Conservation (phyloP, 35 echinoderm and acorn worm species). For the Ophiothrix spiculata region DNA sequence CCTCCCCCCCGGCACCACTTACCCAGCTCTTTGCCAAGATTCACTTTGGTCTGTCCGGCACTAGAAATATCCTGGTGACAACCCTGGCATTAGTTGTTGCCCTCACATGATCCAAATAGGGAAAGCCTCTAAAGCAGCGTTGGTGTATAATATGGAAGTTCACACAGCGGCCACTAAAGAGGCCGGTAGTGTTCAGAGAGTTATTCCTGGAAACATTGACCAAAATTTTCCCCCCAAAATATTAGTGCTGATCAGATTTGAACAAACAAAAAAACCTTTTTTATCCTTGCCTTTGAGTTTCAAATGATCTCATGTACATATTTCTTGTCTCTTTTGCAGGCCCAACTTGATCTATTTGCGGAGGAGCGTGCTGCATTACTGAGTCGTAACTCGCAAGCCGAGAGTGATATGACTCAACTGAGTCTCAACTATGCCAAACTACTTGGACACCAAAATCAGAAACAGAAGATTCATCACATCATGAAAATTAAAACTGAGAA, state of each 20-base stretch:
- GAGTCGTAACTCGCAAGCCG: constrained; percentile 47
- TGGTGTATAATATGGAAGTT: no score
- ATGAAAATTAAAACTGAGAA: constrained; percentile 95
- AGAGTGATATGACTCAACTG: constrained; percentile 74
- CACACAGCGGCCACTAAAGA: no score
- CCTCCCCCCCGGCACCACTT: no score
- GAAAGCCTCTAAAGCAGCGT: no score
- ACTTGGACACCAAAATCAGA: constrained; percentile 93
- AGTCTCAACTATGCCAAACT: constrained; percentile 79
- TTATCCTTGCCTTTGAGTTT: neutral
- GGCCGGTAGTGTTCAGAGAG: no score
- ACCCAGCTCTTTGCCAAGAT: no score
- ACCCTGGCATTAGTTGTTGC: no score
- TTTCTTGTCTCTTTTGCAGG: constrained; percentile 17
- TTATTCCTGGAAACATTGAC: no score
- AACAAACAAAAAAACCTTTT: neutral
- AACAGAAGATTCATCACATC: constrained; percentile 96
- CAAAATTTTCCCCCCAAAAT: neutral
- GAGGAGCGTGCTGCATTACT: constrained; percentile 52
- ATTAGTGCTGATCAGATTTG: neutral
- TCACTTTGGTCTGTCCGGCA: no score
- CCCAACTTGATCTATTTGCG: constrained; percentile 91
- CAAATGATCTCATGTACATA: neutral
- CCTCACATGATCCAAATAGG: no score
- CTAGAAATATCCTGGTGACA: no score